Percentiles rank a stretch among this genome's conserved stretches.
Evolutionary conservation across 2,888 invertebrate species (phyloP).

Genomic region (Galeruca laticollis): DNA sequence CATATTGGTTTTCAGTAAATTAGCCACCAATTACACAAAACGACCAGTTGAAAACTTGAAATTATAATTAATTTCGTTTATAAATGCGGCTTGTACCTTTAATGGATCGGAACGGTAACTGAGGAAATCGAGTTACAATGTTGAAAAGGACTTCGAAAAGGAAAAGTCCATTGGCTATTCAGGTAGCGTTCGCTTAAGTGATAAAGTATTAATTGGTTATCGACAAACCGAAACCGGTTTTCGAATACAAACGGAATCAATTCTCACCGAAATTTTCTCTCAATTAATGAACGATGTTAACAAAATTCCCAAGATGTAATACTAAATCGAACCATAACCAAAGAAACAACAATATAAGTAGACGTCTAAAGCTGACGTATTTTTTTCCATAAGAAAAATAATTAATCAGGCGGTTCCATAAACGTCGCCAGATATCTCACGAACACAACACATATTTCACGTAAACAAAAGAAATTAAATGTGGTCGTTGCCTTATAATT

Average conservation of each 20-base stretch:
- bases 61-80: conserved; percentile 38
- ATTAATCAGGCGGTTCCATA: conserved; percentile 34
- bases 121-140: conserved; percentile 40
- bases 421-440: conserved; percentile 28
- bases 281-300: no score
- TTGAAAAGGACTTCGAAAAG: conserved; percentile 34
- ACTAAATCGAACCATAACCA: no score
- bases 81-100: conserved; percentile 27
- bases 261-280: background rate
- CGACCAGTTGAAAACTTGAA: conserved; percentile 26
- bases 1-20: conserved; percentile 14
- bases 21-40: conserved; percentile 16
- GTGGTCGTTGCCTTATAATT: conserved; percentile 41
- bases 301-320: no score
- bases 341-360: no score
- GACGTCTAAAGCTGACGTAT: no score
- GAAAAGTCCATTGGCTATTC: conserved; percentile 42
- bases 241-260: conserved; percentile 6
- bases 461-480: conserved; percentile 43
- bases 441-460: conserved; percentile 39
- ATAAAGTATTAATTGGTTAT: conserved; percentile 47
- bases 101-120: conserved; percentile 39
- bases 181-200: conserved; percentile 44
- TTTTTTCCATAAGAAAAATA: conserved; percentile 20
- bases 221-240: conserved; percentile 19